phyloP scores from a whole-genome alignment of 2,797 vertebrate genomes.

The Ptychadena robeensis region DNA sequence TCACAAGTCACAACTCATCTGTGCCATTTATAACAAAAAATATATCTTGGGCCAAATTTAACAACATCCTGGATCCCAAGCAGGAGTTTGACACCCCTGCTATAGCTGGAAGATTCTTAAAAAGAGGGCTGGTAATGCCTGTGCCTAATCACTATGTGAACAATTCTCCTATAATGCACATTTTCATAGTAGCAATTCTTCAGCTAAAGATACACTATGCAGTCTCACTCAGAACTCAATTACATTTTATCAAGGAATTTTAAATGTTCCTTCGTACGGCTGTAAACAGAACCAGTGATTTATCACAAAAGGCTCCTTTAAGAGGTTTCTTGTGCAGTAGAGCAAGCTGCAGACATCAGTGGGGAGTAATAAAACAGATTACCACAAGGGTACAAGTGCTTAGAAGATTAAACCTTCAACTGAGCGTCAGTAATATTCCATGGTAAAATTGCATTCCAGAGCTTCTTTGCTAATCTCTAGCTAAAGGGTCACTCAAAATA shows the following conservation, averaged over 20 bases:
- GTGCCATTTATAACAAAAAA: no score
- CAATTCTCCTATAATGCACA: no score
- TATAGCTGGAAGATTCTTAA: no score
- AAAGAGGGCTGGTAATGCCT: no score
- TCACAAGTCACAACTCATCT: no score
- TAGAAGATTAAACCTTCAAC: slow-evolving; percentile 29
- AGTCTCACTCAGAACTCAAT: not conserved
- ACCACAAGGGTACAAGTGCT: slow-evolving; percentile 32
- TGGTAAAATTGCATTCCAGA: slow-evolving; percentile 42
- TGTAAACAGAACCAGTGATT: not conserved
- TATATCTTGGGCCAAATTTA: no score
- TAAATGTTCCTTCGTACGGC: not conserved
- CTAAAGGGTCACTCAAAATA: slow-evolving; percentile 40
- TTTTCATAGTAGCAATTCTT: not conserved
- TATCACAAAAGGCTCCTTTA: not conserved
- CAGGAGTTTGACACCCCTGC: no score
- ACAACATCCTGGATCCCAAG: no score
- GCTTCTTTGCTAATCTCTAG: slow-evolving; percentile 45
- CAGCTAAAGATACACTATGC: no score
- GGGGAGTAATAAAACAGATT: slow-evolving; percentile 34
- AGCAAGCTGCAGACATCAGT: not conserved
- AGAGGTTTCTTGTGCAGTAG: not conserved
- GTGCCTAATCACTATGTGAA: no score
- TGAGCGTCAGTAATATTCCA: slow-evolving; percentile 45
- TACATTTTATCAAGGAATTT: not conserved